Percentiles rank a stretch among this genome's conserved stretches.
Evolutionary conservation across 2,113 vertebrate genomes (phyloP).

Genomic region (Vulpes vulpes): DNA sequence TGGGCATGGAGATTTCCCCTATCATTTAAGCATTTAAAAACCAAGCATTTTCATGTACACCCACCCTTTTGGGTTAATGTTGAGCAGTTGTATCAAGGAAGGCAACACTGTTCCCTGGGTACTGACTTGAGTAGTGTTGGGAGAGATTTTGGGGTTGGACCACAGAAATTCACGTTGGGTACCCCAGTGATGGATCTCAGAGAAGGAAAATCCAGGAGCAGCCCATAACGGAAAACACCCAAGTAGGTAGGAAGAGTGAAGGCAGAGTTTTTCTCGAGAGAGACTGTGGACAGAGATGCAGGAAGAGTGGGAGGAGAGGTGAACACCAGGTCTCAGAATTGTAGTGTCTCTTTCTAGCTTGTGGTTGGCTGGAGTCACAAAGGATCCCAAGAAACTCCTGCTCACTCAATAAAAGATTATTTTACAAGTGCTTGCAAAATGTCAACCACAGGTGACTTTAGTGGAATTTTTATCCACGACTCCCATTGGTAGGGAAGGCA

Average conservation of each 20-base stretch:
- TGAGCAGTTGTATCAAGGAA: too few relatives aligned
- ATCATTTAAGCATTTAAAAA: neutral
- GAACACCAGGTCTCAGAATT: neutral
- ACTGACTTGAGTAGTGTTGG: neutral
- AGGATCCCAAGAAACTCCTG: neutral
- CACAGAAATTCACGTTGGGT: neutral
- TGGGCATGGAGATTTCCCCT: neutral
- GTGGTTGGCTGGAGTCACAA: neutral
- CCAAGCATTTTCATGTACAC: neutral
- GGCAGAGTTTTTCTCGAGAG: neutral
- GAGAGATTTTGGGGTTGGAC: neutral
- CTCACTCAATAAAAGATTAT: too few relatives aligned
- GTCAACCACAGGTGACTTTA: too few relatives aligned
- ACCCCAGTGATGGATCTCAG: neutral
- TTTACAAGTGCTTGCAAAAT: too few relatives aligned
- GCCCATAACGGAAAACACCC: too few relatives aligned
- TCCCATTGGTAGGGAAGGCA: too few relatives aligned
- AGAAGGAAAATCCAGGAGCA: neutral
- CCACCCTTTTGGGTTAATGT: neutral
- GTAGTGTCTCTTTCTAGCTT: neutral
- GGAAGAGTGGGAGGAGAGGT: fast-evolving
- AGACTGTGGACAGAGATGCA: too few relatives aligned
- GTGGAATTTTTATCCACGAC: too few relatives aligned
- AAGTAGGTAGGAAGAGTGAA: fast-evolving
- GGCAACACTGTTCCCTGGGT: neutral